These are phyloP conservation scores for Tenthredo scrophulariae DNA, from an alignment of 2,888 invertebrate genomes.

Conservation along the genomic window DNA sequence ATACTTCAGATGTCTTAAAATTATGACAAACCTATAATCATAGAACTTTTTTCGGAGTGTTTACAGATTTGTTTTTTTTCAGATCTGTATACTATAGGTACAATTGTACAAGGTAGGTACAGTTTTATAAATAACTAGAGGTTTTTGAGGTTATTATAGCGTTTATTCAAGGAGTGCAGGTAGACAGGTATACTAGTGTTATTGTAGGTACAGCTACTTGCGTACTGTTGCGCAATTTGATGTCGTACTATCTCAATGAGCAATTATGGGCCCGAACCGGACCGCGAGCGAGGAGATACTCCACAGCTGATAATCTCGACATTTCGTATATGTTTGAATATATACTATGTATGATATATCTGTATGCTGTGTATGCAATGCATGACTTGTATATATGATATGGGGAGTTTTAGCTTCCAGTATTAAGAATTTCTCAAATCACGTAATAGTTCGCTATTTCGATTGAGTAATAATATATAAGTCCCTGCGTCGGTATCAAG, in stretches of 20 bases:
- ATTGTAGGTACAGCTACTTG: constrained; percentile 56
- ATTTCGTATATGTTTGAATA: background rate
- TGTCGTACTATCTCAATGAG: background rate
- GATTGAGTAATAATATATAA: background rate
- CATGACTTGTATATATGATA: background rate
- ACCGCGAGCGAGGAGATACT: background rate
- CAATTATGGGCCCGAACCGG: background rate
- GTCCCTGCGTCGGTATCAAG: background rate
- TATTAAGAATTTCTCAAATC: background rate
- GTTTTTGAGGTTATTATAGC: background rate
- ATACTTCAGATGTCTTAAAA: background rate
- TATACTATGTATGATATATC: background rate
- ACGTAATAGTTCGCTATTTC: background rate
- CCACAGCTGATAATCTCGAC: background rate
- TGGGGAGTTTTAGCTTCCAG: background rate
- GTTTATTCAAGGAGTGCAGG: background rate
- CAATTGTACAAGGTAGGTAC: background rate
- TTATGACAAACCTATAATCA: background rate
- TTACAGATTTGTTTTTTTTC: background rate
- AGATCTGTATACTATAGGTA: background rate
- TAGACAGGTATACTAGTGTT: background rate
- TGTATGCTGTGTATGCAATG: background rate
- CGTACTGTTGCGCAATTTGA: constrained; percentile 67
- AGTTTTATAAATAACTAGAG: background rate
- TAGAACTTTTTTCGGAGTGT: background rate